Percentiles rank a stretch among this genome's conserved stretches.
Conservation (phyloP, 2,113 vertebrate genomes). For the Buteo buteo region DNA sequence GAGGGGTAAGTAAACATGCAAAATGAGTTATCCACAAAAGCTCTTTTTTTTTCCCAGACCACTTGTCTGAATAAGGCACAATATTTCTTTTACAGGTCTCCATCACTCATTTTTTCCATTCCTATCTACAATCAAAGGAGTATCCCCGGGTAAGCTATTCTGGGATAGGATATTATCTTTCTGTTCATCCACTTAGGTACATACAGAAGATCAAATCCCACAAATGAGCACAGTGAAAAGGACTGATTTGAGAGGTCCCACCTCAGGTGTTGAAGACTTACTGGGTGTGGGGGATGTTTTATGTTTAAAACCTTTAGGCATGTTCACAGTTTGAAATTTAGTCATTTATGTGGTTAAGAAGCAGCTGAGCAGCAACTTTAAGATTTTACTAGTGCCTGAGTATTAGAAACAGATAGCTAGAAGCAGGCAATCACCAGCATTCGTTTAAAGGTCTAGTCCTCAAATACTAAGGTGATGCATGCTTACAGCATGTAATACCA, state of each 20-base stretch:
- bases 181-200: background rate
- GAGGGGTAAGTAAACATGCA: background rate
- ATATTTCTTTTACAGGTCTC: background rate
- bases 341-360: background rate
- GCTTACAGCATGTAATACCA: too few species aligned
- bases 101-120: background rate
- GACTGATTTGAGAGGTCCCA: background rate
- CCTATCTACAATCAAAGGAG: background rate
- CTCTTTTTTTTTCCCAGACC: background rate
- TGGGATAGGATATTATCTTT: background rate
- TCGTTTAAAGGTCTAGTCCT: too few species aligned
- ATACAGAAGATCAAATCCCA: background rate
- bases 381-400: background rate
- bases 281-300: background rate
- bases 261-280: background rate
- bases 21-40: background rate
- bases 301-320: background rate
- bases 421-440: too few species aligned
- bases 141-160: background rate
- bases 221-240: background rate
- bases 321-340: background rate
- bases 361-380: background rate
- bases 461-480: too few species aligned
- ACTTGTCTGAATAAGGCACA: background rate
- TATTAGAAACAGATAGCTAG: background rate